Evolutionary conservation across 2,888 invertebrate genomes (phyloP), one percentile per base, ranked within the genome.

Genomic region (Beris morrisii): DNA sequence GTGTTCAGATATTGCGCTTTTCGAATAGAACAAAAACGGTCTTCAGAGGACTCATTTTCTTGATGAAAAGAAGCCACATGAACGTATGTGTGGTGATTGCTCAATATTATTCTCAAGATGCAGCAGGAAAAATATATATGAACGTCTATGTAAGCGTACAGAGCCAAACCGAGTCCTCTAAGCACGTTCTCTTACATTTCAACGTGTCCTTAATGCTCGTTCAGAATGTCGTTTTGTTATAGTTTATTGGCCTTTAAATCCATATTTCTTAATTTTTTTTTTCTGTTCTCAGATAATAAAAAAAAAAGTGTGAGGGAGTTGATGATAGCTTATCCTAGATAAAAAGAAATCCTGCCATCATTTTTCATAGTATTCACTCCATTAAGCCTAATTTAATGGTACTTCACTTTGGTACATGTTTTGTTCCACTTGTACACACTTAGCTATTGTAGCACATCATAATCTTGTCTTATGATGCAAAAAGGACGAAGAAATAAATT

Each of bases 61-160:
- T 52, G 4, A 15, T 12, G n/a, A 52, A 61, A 61, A 38, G 50
- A 61, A 65, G 61, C 65, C 61, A 61, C 53, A 61, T 43, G 63
- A 68, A 66, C 66, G 66, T 68, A 66, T 53, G 38, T 43, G 65
- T 66, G 61, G 66, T 65, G 68, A 66, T 68, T 68, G 66, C 68
- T 66, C 66, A 68, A 68, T 68, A 63, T 66, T 67, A 63, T 61
- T 61, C 61, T 61, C 50, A 50, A 52, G 61, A 52, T 32, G 43
- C 54, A 63, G 56, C 64, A 55, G 46, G 15, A 45, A 53, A 53
- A 55, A 48, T 30, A 44, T 53, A 55, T 22, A 22, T 22, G 46
- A 30, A 64, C 38, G 38, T 48, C 46, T 64, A 64, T 64, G 38
- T 38, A 38, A 38, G 38, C 9, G 9, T 38, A 38, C 7, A 5